Percentiles rank a stretch among this genome's conserved stretches.
These are phyloP conservation scores for Diplosoma virens DNA, from an alignment of 23 tunicate species.

Conservation along the genomic window DNA sequence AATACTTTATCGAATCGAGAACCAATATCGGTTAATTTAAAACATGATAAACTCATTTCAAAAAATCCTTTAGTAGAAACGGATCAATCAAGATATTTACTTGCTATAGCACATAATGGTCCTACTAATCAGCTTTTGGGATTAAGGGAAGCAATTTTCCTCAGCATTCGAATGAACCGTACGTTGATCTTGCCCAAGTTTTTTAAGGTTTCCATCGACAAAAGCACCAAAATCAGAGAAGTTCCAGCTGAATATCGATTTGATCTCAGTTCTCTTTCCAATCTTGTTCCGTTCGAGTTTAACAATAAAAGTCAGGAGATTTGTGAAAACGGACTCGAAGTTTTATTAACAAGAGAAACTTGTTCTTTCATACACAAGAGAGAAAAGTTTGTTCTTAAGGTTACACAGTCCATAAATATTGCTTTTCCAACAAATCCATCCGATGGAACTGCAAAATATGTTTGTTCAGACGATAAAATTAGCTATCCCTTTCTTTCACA, in stretches of 20 bases:
- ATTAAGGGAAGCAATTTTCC: constrained; percentile 29
- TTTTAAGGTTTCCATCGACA: constrained; percentile 22
- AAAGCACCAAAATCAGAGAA: not conserved
- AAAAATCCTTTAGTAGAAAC: constrained; percentile 7
- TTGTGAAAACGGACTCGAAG: not conserved
- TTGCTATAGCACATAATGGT: constrained; percentile 34
- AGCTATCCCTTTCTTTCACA: not conserved
- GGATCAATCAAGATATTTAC: constrained; percentile 6
- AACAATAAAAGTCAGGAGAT: not conserved
- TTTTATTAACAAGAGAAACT: not conserved
- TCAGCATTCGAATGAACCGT: constrained; percentile 37
- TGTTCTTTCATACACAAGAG: not conserved
- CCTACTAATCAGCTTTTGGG: constrained; percentile 48
- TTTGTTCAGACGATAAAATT: not conserved
- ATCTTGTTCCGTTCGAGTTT: not conserved
- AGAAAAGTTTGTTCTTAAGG: not conserved
- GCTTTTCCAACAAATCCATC: not conserved
- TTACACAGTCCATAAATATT: not conserved
- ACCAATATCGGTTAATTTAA: too few species aligned
- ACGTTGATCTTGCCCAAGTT: constrained; percentile 33
- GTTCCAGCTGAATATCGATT: constrained; percentile 35
- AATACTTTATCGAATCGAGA: too few species aligned
- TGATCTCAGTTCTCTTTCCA: constrained; percentile 5
- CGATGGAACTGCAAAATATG: not conserved
- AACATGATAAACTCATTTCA: too few species aligned